Conservation (phyloP, 2,113 vertebrate species). For the Calypte anna region DNA sequence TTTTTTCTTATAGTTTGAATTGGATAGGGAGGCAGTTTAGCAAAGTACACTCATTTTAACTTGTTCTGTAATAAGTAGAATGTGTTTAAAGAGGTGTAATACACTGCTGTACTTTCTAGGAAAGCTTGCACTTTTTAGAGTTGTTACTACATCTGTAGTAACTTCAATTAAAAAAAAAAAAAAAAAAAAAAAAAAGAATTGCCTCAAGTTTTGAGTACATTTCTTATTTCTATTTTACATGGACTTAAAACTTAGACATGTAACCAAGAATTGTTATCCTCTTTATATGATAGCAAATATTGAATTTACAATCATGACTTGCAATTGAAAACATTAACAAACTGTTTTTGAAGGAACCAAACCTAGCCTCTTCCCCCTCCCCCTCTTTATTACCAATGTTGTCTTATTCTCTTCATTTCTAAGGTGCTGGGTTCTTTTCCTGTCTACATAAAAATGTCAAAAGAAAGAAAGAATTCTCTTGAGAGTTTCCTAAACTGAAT, state of each 20-base stretch:
- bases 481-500: not conserved
- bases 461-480: not conserved
- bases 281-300: not conserved
- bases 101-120: not conserved
- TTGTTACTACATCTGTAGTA: not conserved
- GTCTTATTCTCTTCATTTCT: not conserved
- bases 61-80: not conserved
- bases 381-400: not conserved
- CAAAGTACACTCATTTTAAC: not conserved
- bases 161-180: not conserved
- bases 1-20: not conserved
- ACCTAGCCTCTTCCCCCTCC: not conserved
- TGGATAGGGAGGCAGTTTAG: not conserved
- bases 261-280: not conserved
- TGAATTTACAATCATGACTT: not conserved
- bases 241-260: not conserved
- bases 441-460: not conserved
- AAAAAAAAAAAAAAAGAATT: too few relatives aligned
- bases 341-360: not conserved
- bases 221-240: not conserved
- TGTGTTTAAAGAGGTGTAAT: not conserved
- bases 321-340: not conserved
- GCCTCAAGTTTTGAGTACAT: not conserved
- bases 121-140: not conserved
- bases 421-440: accelerated